Evolutionary conservation across 2,797 vertebrate species (phyloP).

Genomic region (Enteromius treurensis): DNA sequence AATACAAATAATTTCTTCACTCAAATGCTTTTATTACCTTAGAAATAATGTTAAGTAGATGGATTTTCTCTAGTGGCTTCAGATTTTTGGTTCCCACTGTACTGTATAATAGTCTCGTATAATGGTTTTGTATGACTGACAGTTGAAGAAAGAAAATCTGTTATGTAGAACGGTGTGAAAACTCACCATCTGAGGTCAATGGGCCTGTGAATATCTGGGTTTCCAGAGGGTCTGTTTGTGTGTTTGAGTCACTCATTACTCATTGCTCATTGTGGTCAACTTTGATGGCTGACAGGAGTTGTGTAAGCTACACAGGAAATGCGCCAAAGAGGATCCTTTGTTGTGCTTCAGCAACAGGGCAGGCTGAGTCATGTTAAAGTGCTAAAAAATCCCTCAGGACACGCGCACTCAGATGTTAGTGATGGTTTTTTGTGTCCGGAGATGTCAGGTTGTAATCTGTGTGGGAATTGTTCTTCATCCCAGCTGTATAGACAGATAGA

Average conservation of each 20-base stretch:
- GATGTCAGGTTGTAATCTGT: slow-evolving; percentile 29
- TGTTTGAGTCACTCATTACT: slow-evolving; percentile 43
- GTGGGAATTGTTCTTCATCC: slow-evolving; percentile 21
- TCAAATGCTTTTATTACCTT: background rate
- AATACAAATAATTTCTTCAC: background rate
- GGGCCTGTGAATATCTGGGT: slow-evolving; percentile 7
- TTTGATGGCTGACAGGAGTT: slow-evolving; percentile 49
- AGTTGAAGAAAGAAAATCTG: background rate
- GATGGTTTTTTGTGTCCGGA: slow-evolving; percentile 8
- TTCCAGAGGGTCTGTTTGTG: slow-evolving; percentile 29
- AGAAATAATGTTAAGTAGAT: background rate
- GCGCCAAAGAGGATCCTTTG: slow-evolving; percentile 47
- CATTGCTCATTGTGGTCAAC: slow-evolving; percentile 44
- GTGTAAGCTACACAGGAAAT: slow-evolving; percentile 55
- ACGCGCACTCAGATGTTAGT: slow-evolving; percentile 25
- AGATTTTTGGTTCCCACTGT: background rate
- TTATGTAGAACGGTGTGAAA: slow-evolving; percentile 26
- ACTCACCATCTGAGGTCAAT: slow-evolving; percentile 28
- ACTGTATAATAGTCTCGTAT: background rate
- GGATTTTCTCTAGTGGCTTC: background rate
- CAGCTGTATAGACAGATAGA: background rate
- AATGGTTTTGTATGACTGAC: background rate
- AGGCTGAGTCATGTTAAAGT: slow-evolving; percentile 53
- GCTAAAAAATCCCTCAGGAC: slow-evolving; percentile 40
- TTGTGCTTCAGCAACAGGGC: slow-evolving; percentile 45